Percentiles rank a stretch among this genome's conserved stretches.
Conservation (phyloP, 2,888 invertebrate species). For the Heliconius hortense region DNA sequence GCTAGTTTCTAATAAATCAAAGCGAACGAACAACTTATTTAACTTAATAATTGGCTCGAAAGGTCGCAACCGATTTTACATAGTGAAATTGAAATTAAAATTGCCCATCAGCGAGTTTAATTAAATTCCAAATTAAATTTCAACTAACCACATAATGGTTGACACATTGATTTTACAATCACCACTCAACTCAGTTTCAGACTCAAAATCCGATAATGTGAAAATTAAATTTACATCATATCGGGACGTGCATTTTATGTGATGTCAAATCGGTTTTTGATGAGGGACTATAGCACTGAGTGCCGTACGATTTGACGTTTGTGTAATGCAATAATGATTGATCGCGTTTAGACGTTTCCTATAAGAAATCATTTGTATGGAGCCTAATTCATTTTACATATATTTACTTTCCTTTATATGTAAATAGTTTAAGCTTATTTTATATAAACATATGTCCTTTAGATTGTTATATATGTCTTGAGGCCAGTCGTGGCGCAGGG, state of each 20-base stretch:
- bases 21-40: slow-evolving; percentile 9
- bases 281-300: slow-evolving; percentile 23
- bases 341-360: slow-evolving; percentile 8
- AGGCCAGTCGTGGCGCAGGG: no score
- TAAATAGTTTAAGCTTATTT: neutral
- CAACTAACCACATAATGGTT: slow-evolving; percentile 26
- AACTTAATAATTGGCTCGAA: slow-evolving; percentile 16
- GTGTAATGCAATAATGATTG: slow-evolving; percentile 25
- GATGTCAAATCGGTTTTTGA: slow-evolving; percentile 34
- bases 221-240: slow-evolving; percentile 32
- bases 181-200: slow-evolving; percentile 29
- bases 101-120: slow-evolving; percentile 22
- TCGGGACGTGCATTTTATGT: slow-evolving; percentile 29
- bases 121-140: slow-evolving; percentile 29
- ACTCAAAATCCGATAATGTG: slow-evolving; percentile 29
- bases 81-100: slow-evolving; percentile 28
- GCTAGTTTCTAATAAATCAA: slow-evolving; percentile 21
- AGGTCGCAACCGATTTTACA: slow-evolving; percentile 19
- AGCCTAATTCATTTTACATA: neutral
- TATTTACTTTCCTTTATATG: neutral
- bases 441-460: neutral
- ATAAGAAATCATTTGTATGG: neutral
- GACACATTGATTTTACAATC: slow-evolving; percentile 31
- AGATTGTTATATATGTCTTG: neutral
- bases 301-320: slow-evolving; percentile 21